Percentiles rank a stretch among this genome's conserved stretches.
phyloP scores from a whole-genome alignment of 1,140 invertebrate species.

The Ceratitis capitata region DNA sequence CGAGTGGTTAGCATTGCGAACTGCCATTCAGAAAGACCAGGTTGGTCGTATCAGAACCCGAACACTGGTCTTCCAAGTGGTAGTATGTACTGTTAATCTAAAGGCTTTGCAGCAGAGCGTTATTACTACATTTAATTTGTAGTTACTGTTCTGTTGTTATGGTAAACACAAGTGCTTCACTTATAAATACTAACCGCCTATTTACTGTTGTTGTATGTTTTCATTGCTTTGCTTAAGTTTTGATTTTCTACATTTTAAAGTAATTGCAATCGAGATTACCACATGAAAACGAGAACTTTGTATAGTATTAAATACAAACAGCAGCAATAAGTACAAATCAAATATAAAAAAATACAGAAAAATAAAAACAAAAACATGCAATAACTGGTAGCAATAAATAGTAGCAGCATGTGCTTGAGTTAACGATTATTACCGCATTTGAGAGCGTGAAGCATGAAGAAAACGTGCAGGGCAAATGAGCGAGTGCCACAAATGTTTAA shows the following conservation, averaged over 20 bases:
- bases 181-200: not conserved
- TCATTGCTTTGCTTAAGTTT: not conserved
- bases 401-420: not conserved
- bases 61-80: no score
- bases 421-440: slow-evolving; percentile 14
- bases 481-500: not conserved
- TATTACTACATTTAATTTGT: not conserved
- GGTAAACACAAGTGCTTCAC: not conserved
- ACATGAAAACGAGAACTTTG: not conserved
- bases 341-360: not conserved
- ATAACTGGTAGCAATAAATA: not conserved
- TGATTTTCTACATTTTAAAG: not conserved
- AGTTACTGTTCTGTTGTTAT: not conserved
- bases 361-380: not conserved
- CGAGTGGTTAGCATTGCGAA: no score
- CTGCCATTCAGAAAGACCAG: no score
- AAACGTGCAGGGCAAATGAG: not conserved
- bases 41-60: no score
- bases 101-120: no score
- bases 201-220: not conserved
- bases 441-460: slow-evolving; percentile 31
- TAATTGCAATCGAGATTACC: not conserved
- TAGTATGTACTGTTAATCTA: no score
- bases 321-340: not conserved
- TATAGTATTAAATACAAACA: not conserved